Percentiles rank a stretch among this genome's conserved stretches.
Evolutionary conservation across 2,113 vertebrate species (phyloP).

Genomic region (Connochaetes taurinus): DNA sequence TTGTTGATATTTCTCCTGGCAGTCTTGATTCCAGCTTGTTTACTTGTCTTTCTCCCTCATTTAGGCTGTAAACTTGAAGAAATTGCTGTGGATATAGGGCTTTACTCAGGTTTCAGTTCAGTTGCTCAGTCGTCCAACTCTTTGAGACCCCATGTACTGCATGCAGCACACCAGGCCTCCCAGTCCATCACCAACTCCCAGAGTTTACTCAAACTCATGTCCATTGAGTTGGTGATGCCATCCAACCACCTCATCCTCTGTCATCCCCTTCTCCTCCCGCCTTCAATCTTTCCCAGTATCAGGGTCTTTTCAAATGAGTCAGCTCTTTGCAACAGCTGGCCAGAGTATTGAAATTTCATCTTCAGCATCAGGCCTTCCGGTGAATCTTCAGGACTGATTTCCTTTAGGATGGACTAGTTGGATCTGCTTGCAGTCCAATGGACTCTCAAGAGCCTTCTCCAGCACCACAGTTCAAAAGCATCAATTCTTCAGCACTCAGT

Average conservation of each 20-base stretch:
- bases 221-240: background rate
- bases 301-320: background rate
- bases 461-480: background rate
- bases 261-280: background rate
- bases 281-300: background rate
- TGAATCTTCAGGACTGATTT: background rate
- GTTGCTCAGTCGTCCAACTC: background rate
- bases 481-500: accelerated
- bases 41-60: background rate
- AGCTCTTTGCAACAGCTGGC: background rate
- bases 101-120: background rate
- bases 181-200: background rate
- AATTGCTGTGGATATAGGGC: background rate
- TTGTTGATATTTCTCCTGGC: background rate
- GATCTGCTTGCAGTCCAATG: background rate
- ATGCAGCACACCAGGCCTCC: background rate
- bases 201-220: background rate
- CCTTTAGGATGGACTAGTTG: background rate
- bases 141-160: background rate
- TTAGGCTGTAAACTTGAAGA: slow-evolving; percentile 15
- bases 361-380: background rate
- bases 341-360: background rate
- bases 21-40: background rate
- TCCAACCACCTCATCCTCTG: background rate
- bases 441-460: background rate